These are phyloP conservation scores for Sebastes cheni DNA, from an alignment of 2,797 vertebrate genomes.

Conservation along the genomic window DNA sequence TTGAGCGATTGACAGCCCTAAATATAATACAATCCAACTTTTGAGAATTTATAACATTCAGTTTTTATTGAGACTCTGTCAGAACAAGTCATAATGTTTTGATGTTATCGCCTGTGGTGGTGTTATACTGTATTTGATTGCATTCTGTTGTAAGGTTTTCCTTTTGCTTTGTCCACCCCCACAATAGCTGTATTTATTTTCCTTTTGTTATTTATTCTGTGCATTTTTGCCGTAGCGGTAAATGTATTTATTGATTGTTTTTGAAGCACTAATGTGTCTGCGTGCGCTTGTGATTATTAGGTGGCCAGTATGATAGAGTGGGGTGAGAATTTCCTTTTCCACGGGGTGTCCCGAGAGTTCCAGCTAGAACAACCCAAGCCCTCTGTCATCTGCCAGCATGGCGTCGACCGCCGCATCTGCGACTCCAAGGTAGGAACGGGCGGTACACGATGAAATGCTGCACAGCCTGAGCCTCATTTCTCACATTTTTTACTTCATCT, in stretches of 20 bases:
- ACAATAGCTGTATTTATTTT: not conserved
- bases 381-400: conserved; percentile 93
- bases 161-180: not conserved
- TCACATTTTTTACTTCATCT: not conserved
- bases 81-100: not conserved
- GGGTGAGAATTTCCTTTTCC: conserved; percentile 94
- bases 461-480: not conserved
- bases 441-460: not conserved
- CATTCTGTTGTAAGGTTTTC: not conserved
- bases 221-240: not conserved
- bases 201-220: not conserved
- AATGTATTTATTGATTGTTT: not conserved
- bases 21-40: not conserved
- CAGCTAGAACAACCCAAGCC: conserved; percentile 96
- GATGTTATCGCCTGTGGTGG: not conserved
- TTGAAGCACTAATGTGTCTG: not conserved
- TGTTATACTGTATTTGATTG: not conserved
- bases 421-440: conserved; percentile 87
- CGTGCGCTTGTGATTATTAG: conserved; percentile 71
- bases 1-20: too few species aligned
- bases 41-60: not conserved
- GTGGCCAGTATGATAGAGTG: conserved; percentile 91
- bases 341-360: conserved; percentile 94
- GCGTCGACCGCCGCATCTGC: conserved; percentile 93
- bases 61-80: not conserved